Percentiles rank a stretch among this genome's conserved stretches.
Conservation (phyloP, 2,113 vertebrate genomes). For the Bos taurus region DNA sequence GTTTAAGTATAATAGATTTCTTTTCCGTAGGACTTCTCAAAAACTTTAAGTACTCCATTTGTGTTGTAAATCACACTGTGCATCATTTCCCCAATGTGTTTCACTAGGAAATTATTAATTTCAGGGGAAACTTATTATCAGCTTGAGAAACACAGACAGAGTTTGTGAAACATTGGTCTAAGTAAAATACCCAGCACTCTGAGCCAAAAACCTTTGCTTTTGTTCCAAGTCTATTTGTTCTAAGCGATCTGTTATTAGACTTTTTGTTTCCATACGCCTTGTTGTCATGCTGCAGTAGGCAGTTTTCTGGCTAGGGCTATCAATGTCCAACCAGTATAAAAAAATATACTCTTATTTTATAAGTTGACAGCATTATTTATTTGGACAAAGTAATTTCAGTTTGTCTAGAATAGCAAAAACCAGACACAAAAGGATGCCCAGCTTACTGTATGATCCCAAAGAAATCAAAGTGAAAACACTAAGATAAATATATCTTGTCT, state of each 20-base stretch:
- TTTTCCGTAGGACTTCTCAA: background rate
- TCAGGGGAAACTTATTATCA: background rate
- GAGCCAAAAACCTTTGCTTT: background rate
- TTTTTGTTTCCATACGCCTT: background rate
- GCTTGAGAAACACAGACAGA: slow-evolving; percentile 3
- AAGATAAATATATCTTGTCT: background rate
- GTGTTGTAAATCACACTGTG: background rate
- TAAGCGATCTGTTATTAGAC: background rate
- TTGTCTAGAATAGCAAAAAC: background rate
- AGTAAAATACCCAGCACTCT: background rate
- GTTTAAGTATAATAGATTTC: background rate
- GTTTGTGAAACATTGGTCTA: background rate
- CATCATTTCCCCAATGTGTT: background rate
- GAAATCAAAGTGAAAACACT: background rate
- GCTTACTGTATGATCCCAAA: background rate
- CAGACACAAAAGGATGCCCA: background rate
- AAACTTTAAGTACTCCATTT: background rate
- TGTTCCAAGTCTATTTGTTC: background rate
- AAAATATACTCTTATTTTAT: background rate
- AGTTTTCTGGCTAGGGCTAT: background rate
- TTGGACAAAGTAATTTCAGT: slow-evolving; percentile 20
- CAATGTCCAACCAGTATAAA: background rate
- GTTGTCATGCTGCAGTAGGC: background rate
- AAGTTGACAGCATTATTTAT: background rate
- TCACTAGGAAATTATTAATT: slow-evolving; percentile 1